These are phyloP conservation scores for Selenia dentaria DNA, from an alignment of 2,888 invertebrate genomes.

Conservation along the genomic window DNA sequence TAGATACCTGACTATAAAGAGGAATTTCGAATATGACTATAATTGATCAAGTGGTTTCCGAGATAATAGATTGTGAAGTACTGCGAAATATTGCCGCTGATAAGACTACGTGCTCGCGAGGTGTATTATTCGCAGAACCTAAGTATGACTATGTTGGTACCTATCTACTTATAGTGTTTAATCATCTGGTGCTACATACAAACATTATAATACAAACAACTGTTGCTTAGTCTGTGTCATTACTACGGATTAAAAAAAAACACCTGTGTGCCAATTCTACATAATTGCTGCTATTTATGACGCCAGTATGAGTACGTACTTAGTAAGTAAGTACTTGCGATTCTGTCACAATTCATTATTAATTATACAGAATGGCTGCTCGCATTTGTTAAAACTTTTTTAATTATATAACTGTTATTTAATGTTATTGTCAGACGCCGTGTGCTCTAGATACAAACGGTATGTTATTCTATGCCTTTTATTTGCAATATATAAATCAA, in stretches of 20 bases:
- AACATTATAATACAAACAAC: not conserved
- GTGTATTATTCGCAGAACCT: too few relatives aligned
- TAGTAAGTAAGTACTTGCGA: too few relatives aligned
- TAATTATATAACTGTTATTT: not conserved
- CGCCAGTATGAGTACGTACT: not conserved
- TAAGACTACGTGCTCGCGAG: too few relatives aligned
- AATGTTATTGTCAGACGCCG: not conserved
- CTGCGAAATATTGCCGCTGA: too few relatives aligned
- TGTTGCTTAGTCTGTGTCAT: not conserved
- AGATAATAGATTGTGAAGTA: too few relatives aligned
- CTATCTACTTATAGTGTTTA: too few relatives aligned
- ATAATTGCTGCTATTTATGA: not conserved
- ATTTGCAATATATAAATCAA: constrained; percentile 1
- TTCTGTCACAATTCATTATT: not conserved
- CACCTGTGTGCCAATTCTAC: not conserved
- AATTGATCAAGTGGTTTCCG: too few relatives aligned
- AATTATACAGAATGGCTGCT: constrained; percentile 1
- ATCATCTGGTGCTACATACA: too few relatives aligned
- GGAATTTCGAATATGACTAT: too few relatives aligned
- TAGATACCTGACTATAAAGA: too few relatives aligned
- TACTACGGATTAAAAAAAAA: not conserved
- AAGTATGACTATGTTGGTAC: too few relatives aligned
- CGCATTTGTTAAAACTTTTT: not conserved
- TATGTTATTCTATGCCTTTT: not conserved
- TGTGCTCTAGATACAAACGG: not conserved